phyloP scores from a whole-genome alignment of 2,797 vertebrate genomes.

The Philypnodon macrostomus region DNA sequence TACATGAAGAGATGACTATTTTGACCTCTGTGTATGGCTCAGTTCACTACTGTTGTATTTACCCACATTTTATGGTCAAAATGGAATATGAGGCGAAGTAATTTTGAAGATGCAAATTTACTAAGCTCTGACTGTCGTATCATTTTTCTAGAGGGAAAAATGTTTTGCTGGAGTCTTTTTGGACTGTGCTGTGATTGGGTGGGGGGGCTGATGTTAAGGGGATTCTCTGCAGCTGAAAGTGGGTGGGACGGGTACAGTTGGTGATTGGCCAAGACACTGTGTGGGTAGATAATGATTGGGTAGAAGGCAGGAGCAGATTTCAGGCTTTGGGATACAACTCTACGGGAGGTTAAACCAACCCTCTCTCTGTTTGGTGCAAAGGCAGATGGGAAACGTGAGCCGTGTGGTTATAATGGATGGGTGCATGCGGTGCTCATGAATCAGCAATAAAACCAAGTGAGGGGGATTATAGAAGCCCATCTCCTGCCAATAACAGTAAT shows the following conservation, averaged over 20 bases:
- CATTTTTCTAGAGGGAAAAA: constrained; percentile 18
- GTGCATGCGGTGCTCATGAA: constrained; percentile 34
- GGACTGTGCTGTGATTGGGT: constrained; percentile 40
- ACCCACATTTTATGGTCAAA: too few species aligned
- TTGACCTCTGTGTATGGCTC: too few species aligned
- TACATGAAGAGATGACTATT: too few species aligned
- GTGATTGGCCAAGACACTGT: constrained; percentile 54
- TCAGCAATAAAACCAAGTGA: constrained; percentile 33
- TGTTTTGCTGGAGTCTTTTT: constrained; percentile 38
- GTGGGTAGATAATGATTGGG: constrained; percentile 67
- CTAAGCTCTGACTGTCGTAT: constrained; percentile 9
- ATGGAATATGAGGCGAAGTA: background rate
- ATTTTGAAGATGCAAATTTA: constrained; percentile 17
- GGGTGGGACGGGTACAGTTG: constrained; percentile 22
- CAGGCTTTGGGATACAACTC: constrained; percentile 59
- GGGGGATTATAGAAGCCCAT: constrained; percentile 31
- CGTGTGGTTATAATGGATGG: constrained; percentile 43
- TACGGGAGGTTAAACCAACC: constrained; percentile 36
- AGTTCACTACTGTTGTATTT: too few species aligned
- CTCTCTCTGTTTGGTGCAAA: constrained; percentile 23
- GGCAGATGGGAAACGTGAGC: background rate
- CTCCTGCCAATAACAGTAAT: constrained; percentile 62
- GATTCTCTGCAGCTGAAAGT: constrained; percentile 36
- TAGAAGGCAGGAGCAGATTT: constrained; percentile 57
- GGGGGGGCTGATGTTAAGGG: constrained; percentile 29